Conservation (phyloP, 2,113 vertebrate species). For the Plestiodon gilberti region DNA sequence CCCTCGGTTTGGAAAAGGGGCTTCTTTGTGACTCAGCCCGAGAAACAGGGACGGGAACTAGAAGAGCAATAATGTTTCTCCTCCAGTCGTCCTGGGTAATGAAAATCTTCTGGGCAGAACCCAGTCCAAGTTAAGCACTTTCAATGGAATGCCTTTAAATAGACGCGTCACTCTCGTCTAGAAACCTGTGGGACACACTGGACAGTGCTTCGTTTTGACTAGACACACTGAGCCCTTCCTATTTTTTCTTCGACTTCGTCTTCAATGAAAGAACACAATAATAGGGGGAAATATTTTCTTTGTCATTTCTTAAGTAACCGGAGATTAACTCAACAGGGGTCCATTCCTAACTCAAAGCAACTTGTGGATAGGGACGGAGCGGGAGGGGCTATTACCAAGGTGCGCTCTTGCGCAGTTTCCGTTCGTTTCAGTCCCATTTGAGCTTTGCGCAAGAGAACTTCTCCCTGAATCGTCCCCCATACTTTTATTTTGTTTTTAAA, state of each 20-base stretch:
- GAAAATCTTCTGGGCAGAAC: too few relatives aligned
- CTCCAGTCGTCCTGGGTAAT: too few relatives aligned
- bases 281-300: background rate
- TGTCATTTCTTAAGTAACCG: background rate
- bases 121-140: too few relatives aligned
- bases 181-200: background rate
- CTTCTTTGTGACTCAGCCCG: too few relatives aligned
- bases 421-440: too few relatives aligned
- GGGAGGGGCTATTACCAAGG: background rate
- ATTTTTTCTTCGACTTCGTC: too few relatives aligned
- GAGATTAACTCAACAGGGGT: background rate
- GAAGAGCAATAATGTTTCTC: too few relatives aligned
- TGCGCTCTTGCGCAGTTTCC: background rate
- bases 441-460: background rate
- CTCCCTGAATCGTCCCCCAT: background rate
- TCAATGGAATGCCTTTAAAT: too few relatives aligned
- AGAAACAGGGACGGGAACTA: too few relatives aligned
- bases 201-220: background rate
- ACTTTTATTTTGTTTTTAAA: too few relatives aligned
- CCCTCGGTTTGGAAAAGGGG: too few relatives aligned
- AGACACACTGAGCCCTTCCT: background rate
- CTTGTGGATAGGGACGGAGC: background rate
- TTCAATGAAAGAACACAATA: background rate
- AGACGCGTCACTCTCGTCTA: too few relatives aligned
- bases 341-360: background rate